Conservation (phyloP, 2,888 invertebrate species). For the Mellilla xanthometata region DNA sequence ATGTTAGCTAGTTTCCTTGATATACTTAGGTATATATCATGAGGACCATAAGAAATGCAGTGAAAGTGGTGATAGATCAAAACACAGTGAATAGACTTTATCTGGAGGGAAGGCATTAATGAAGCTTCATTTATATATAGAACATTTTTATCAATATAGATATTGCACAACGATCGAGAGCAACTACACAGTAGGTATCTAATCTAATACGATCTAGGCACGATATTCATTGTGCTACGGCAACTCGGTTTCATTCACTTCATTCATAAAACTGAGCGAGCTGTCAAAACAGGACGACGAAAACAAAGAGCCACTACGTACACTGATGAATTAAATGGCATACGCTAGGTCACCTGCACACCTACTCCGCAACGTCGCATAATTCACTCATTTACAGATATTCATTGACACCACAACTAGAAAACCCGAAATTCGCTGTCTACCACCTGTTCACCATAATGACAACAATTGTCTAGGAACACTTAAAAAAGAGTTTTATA, state of each 20-base stretch:
- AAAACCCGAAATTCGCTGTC: slow-evolving; percentile 47
- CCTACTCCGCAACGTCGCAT: slow-evolving; percentile 25
- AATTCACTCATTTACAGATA: slow-evolving; percentile 38
- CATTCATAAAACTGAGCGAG: slow-evolving; percentile 74
- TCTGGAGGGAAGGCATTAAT: not conserved
- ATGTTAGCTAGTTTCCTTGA: no score
- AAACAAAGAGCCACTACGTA: slow-evolving; percentile 60
- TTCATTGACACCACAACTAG: slow-evolving; percentile 52
- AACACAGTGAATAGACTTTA: not conserved
- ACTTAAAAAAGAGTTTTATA: slow-evolving; percentile 8
- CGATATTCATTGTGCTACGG: slow-evolving; percentile 69
- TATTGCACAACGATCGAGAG: slow-evolving; percentile 35
- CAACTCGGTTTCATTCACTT: slow-evolving; percentile 78
- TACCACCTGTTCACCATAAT: slow-evolving; percentile 78
- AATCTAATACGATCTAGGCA: slow-evolving; percentile 63
- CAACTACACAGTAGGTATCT: slow-evolving; percentile 46
- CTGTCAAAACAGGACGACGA: slow-evolving; percentile 71
- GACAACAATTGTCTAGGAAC: slow-evolving; percentile 57
- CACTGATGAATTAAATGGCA: slow-evolving; percentile 31
- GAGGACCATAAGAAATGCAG: slow-evolving; percentile 3
- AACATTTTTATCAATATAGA: slow-evolving; percentile 22
- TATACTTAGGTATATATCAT: not conserved
- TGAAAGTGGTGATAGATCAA: slow-evolving; percentile 10
- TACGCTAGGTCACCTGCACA: slow-evolving; percentile 30
- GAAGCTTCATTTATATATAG: not conserved